Evolutionary conservation across 2,888 invertebrate genomes (phyloP).

Genomic region (Lycocerus yunnanus): DNA sequence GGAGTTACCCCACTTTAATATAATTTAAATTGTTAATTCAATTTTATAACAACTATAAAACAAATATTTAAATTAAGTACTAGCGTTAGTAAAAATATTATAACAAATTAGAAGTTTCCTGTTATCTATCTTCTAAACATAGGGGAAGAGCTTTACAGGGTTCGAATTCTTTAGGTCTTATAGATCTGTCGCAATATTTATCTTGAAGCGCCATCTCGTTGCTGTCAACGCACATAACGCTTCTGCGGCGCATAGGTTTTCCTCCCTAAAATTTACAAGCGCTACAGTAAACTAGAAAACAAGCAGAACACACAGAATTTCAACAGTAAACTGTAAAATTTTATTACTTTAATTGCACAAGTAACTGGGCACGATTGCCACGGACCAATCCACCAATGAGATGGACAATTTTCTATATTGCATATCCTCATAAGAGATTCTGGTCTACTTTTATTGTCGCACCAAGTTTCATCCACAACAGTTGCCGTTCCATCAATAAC

Average conservation of each 20-base stretch:
- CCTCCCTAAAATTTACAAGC: constrained; percentile 50
- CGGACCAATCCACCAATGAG: constrained; percentile 86
- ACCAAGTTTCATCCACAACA: constrained; percentile 51
- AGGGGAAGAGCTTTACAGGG: constrained; percentile 63
- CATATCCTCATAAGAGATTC: constrained; percentile 68
- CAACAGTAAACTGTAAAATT: background rate
- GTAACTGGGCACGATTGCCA: constrained; percentile 84
- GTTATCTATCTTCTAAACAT: constrained; percentile 49
- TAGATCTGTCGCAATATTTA: constrained; percentile 67
- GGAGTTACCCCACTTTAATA: background rate
- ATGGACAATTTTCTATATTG: constrained; percentile 68
- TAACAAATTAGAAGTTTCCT: background rate
- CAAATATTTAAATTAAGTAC: background rate
- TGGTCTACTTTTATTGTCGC: constrained; percentile 58
- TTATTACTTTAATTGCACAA: constrained; percentile 57
- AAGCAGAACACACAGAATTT: background rate
- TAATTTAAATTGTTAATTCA: background rate
- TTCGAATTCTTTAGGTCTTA: constrained; percentile 70
- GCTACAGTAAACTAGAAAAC: constrained; percentile 1
- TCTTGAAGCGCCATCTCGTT: constrained; percentile 78
- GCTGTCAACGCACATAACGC: constrained; percentile 77
- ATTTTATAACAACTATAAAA: background rate
- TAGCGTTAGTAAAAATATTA: background rate
- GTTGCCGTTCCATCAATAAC: constrained; percentile 51
- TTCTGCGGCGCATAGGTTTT: constrained; percentile 65